Evolutionary conservation across 2,797 vertebrate species (phyloP).

Genomic region (Onychomys torridus): DNA sequence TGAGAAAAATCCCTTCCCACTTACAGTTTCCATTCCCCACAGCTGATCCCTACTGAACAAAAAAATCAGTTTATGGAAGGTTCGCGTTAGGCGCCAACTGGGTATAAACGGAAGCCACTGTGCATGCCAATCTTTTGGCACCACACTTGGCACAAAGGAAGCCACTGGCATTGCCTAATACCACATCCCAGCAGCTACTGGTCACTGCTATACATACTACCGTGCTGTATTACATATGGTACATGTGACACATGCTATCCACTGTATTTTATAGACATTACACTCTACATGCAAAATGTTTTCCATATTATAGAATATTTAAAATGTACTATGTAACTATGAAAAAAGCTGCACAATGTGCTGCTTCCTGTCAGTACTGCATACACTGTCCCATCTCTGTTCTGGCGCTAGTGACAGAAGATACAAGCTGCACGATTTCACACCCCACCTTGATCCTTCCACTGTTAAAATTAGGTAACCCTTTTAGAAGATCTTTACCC

Average conservation of each 20-base stretch:
- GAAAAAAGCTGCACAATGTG: neutral
- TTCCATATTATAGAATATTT: neutral
- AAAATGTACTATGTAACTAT: neutral
- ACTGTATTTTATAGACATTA: too few species aligned
- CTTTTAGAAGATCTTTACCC: neutral
- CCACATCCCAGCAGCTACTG: neutral
- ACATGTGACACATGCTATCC: neutral
- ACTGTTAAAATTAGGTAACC: neutral
- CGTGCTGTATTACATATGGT: neutral
- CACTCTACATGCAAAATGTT: neutral
- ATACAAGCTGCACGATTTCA: neutral
- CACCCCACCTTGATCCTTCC: neutral
- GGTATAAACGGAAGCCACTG: neutral
- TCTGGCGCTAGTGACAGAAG: neutral
- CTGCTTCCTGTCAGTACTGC: too few species aligned
- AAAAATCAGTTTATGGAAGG: neutral
- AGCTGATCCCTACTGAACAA: slow-evolving; percentile 57
- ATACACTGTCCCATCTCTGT: neutral
- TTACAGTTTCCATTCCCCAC: slow-evolving; percentile 59
- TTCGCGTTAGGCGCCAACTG: neutral
- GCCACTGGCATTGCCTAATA: neutral
- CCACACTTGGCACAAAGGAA: neutral
- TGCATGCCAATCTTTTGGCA: neutral
- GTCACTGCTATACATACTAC: neutral
- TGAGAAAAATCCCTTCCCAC: slow-evolving; percentile 80